phyloP scores from a whole-genome alignment of 2,113 vertebrate species.

The Ardeotis arabs region DNA sequence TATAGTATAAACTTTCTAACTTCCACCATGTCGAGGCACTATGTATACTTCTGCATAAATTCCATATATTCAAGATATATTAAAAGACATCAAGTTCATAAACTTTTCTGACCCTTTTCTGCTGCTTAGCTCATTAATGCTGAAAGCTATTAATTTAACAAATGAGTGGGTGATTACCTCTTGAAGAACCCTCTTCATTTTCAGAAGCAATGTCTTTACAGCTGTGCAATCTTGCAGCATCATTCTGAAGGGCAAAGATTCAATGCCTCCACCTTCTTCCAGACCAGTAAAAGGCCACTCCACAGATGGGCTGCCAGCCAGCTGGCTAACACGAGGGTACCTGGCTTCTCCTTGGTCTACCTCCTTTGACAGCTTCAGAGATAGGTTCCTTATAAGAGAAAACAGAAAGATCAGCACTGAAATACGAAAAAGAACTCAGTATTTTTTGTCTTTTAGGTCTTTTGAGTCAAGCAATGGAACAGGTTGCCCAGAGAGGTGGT shows the following conservation, averaged over 20 bases:
- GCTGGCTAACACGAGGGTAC: constrained; percentile 59
- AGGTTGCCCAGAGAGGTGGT: no score
- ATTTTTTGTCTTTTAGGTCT: not conserved
- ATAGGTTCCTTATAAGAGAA: constrained; percentile 73
- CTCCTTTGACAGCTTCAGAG: constrained; percentile 79
- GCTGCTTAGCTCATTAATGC: not conserved
- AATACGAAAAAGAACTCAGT: not conserved
- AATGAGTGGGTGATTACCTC: constrained; percentile 82
- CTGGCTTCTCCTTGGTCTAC: constrained; percentile 71
- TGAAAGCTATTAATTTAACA: not conserved
- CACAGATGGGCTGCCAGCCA: constrained; percentile 74
- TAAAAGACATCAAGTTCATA: not conserved
- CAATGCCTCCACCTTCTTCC: constrained; percentile 86
- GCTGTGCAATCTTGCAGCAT: constrained; percentile 97
- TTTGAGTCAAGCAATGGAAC: not conserved
- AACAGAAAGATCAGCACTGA: not conserved
- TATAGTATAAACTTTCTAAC: not conserved
- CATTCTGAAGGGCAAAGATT: constrained; percentile 88
- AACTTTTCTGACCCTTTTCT: constrained; percentile 24
- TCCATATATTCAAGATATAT: not conserved
- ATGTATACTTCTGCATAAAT: not conserved
- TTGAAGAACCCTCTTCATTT: constrained; percentile 93
- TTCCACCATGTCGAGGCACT: not conserved
- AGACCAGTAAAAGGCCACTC: constrained; percentile 80
- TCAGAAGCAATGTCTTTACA: constrained; percentile 91